Evolutionary conservation across 2,113 vertebrate genomes (phyloP).

Genomic region (Polyodon spathula): DNA sequence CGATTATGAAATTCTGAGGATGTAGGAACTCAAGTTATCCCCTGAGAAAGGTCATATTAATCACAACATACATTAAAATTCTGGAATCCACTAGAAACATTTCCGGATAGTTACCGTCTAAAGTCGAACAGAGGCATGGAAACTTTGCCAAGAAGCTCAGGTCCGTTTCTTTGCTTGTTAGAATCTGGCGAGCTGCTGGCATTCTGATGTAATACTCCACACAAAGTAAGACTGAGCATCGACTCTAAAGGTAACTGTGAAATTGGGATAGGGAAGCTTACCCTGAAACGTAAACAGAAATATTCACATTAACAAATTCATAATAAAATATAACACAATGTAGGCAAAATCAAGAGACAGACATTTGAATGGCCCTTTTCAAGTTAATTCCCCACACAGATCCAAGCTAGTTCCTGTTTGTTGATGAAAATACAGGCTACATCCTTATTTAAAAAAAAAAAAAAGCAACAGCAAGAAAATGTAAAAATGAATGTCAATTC

Average conservation of each 20-base stretch:
- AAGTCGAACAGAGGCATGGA: constrained; percentile 89
- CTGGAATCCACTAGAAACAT: no score
- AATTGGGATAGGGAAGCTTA: constrained; percentile 89
- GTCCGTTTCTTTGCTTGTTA: constrained; percentile 86
- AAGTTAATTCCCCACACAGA: no score
- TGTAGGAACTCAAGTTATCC: no score
- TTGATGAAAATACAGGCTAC: constrained; percentile 19
- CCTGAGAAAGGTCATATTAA: no score
- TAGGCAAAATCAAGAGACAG: constrained; percentile 7
- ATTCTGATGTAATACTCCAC: constrained; percentile 81
- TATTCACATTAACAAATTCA: background rate
- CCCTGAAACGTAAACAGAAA: constrained; percentile 50
- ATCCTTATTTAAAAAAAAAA: constrained; percentile 13
- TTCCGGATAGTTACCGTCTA: constrained; percentile 75
- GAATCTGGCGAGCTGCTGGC: constrained; percentile 82
- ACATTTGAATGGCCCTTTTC: no score
- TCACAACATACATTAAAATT: no score
- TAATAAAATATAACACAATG: background rate
- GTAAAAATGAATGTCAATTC: background rate
- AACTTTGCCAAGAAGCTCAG: constrained; percentile 83
- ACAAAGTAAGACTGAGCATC: constrained; percentile 74
- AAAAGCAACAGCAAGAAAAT: no score
- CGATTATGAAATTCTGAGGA: background rate
- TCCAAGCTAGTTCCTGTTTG: no score
- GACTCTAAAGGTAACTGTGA: constrained; percentile 88